phyloP scores from a whole-genome alignment of 2,797 vertebrate genomes.

The Oreonectes daqikongensis region DNA sequence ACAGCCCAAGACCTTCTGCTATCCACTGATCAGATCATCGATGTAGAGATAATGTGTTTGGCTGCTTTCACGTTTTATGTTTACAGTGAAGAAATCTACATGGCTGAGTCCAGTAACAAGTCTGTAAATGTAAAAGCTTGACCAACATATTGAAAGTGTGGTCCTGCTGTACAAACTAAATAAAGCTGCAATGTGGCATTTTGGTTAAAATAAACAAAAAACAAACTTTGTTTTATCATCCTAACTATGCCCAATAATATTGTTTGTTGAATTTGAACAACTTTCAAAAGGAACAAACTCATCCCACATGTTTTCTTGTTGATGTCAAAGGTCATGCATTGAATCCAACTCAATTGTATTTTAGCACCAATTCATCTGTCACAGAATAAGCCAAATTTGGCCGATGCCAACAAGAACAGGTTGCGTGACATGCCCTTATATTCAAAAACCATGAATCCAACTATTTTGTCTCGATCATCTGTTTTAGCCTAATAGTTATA shows the following conservation, averaged over 20 bases:
- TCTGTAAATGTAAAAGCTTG: background rate
- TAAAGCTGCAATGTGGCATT: no score
- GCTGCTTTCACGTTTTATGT: conserved; percentile 1
- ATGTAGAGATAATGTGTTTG: conserved; percentile 54
- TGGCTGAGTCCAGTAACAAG: no score
- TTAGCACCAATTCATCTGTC: background rate
- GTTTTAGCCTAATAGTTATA: background rate
- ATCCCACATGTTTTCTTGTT: background rate
- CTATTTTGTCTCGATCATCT: background rate
- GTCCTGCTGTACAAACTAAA: no score
- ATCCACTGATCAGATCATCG: conserved; percentile 44
- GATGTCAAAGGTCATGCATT: background rate
- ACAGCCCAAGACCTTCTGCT: conserved; percentile 47
- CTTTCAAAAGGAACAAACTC: background rate
- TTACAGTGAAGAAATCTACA: background rate
- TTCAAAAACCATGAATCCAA: background rate
- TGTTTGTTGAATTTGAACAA: no score
- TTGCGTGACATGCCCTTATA: background rate
- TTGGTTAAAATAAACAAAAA: no score
- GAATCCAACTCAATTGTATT: background rate
- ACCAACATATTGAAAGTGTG: no score
- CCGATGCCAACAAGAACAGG: background rate
- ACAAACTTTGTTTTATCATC: no score
- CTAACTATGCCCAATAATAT: no score
- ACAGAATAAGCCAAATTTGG: background rate